phyloP scores from a whole-genome alignment of 2,888 invertebrate genomes.

The Chrysopilus asiliformis region DNA sequence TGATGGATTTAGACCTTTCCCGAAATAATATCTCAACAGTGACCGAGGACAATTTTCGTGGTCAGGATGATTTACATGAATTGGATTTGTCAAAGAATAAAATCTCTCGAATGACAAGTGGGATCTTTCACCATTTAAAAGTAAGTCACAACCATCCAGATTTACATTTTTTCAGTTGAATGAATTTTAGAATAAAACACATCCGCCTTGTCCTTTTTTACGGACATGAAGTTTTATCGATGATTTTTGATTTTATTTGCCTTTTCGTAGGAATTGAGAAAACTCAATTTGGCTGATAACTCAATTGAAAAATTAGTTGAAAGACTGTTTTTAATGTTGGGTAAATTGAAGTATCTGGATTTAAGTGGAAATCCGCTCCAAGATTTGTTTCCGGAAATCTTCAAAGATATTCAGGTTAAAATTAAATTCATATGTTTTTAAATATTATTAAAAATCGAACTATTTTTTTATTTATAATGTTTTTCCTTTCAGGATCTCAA shows the following conservation, averaged over 20 bases:
- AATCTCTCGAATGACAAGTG: constrained; percentile 60
- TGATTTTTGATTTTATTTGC: neutral
- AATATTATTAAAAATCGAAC: no score
- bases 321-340: constrained; percentile 58
- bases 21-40: constrained; percentile 59
- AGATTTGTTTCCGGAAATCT: constrained; percentile 64
- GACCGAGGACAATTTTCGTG: constrained; percentile 60
- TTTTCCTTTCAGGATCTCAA: constrained; percentile 47
- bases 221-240: neutral
- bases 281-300: constrained; percentile 52
- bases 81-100: constrained; percentile 60
- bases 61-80: constrained; percentile 55
- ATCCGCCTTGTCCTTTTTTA: no score
- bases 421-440: no score
- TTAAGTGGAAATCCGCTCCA: constrained; percentile 60
- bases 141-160: constrained; percentile 25
- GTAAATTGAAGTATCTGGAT: constrained; percentile 55
- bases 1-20: constrained; percentile 51
- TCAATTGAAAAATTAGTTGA: constrained; percentile 54
- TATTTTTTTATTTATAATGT: constrained; percentile 6
- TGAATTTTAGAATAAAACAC: neutral
- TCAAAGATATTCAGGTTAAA: constrained; percentile 55
- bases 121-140: constrained; percentile 56
- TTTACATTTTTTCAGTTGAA: neutral
- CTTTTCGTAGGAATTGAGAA: constrained; percentile 42